Evolutionary conservation across 1,140 invertebrate species (phyloP).

Genomic region (Cotesia chilonis): DNA sequence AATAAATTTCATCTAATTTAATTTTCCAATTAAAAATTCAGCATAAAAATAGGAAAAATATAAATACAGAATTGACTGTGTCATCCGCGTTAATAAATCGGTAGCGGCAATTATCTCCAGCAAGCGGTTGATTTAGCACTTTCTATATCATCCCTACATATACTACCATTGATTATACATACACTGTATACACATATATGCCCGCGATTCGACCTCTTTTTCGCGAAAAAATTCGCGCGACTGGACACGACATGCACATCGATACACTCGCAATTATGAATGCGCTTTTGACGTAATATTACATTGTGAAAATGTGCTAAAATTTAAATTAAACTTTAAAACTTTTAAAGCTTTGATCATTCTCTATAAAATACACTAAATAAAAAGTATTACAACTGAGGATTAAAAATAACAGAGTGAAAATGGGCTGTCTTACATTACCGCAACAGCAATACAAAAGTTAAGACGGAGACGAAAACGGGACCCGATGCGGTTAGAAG

Average conservation of each 20-base stretch:
- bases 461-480: no score
- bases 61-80: conserved; percentile 29
- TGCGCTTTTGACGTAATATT: no score
- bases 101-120: conserved; percentile 31
- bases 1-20: no score
- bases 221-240: background rate
- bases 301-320: no score
- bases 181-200: background rate
- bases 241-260: conserved; percentile 4
- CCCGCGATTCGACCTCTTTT: conserved; percentile 27
- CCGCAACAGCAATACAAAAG: no score
- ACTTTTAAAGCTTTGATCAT: no score
- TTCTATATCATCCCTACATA: background rate
- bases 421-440: no score
- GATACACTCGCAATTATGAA: conserved; percentile 8
- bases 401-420: no score
- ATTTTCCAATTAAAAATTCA: background rate
- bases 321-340: no score
- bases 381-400: no score
- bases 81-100: conserved; percentile 24
- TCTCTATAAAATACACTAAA: no score
- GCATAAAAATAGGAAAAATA: background rate
- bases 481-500: no score
- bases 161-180: background rate
- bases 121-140: conserved; percentile 34